A percentile compares a stretch with the other conserved stretches of the same genome.
These are phyloP conservation scores for Drosophila melanosoma DNA, from an alignment of 2,888 invertebrate species.

Conservation along the genomic window DNA sequence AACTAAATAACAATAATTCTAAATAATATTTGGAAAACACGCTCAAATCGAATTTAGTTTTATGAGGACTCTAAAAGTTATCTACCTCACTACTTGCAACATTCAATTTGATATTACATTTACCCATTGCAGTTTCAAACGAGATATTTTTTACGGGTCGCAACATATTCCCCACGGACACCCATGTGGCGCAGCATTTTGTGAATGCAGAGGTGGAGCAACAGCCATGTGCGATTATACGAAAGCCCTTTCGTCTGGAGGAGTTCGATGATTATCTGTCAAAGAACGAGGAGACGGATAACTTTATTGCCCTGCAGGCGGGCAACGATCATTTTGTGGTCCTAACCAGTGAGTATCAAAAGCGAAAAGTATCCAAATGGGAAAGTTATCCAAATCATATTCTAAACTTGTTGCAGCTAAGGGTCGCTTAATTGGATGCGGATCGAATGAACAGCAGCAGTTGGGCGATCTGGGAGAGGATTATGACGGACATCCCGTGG, in stretches of 20 bases:
- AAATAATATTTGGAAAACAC: not conserved
- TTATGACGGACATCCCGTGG: slow-evolving; percentile 77
- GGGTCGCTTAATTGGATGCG: slow-evolving; percentile 84
- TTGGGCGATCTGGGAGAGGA: slow-evolving; percentile 74
- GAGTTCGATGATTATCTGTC: slow-evolving; percentile 82
- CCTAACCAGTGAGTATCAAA: slow-evolving; percentile 82
- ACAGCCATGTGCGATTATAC: slow-evolving; percentile 75
- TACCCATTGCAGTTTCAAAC: slow-evolving; percentile 79
- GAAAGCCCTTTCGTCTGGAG: slow-evolving; percentile 83
- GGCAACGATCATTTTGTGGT: slow-evolving; percentile 84
- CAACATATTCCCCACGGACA: slow-evolving; percentile 79
- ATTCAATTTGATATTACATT: not conserved
- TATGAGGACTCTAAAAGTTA: not conserved
- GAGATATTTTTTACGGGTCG: slow-evolving; percentile 84
- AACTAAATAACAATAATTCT: not conserved
- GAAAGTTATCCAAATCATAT: not conserved
- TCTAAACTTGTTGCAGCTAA: slow-evolving; percentile 59
- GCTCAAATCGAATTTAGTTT: slow-evolving; percentile 1
- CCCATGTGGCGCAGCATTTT: slow-evolving; percentile 79
- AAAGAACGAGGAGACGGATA: slow-evolving; percentile 82
- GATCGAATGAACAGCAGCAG: slow-evolving; percentile 81
- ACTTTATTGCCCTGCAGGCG: slow-evolving; percentile 81
- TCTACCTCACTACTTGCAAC: not conserved
- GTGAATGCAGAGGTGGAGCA: slow-evolving; percentile 69
- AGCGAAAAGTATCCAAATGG: too few species aligned